These are phyloP conservation scores for Pogonophryne albipinna DNA, from an alignment of 2,797 vertebrate genomes.

Conservation along the genomic window DNA sequence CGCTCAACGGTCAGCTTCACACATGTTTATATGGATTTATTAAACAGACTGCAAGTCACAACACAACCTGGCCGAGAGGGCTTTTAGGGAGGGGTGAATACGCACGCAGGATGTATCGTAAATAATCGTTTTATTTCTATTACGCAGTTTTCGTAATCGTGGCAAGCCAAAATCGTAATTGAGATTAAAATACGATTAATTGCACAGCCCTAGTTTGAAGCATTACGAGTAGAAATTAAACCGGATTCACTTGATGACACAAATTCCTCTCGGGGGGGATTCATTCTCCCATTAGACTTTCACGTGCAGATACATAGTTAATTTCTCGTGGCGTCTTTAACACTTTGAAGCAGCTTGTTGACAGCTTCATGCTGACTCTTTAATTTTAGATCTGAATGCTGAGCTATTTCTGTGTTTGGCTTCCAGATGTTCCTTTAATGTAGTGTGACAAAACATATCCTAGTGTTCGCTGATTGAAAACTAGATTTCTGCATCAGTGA, in stretches of 20 bases:
- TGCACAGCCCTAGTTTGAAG: no score
- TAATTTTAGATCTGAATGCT: conserved; percentile 1
- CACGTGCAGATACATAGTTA: conserved; percentile 38
- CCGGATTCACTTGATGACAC: conserved; percentile 2
- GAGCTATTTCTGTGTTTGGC: background rate
- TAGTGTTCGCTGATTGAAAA: background rate
- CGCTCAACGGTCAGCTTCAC: no score
- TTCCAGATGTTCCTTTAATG: conserved; percentile 1
- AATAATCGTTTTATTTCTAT: no score
- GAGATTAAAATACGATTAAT: no score
- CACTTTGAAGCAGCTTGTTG: background rate
- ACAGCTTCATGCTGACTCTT: background rate
- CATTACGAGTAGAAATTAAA: conserved; percentile 8
- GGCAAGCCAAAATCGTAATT: no score
- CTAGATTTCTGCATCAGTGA: background rate
- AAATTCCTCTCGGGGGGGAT: conserved; percentile 17
- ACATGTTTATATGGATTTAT: no score
- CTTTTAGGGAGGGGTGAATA: no score
- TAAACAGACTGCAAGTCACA: no score
- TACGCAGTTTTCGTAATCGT: no score
- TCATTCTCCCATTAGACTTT: conserved; percentile 29
- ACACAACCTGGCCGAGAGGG: no score
- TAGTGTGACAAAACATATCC: background rate
- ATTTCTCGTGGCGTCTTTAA: conserved; percentile 22
- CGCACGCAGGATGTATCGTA: no score